Conservation (phyloP, 2,888 invertebrate genomes). For the Molorchus minor region DNA sequence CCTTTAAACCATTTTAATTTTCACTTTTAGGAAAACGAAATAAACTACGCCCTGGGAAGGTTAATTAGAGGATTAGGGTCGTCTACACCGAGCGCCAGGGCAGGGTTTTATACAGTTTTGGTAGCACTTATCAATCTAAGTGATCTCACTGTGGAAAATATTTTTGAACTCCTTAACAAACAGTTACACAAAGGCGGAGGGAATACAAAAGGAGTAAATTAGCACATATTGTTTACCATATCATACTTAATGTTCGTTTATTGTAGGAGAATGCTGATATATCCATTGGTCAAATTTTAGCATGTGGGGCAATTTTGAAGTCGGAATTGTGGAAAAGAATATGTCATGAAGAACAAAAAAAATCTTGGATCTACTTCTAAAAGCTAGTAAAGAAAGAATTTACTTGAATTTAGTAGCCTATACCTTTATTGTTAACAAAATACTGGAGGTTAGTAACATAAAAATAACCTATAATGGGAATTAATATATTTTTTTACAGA, state of each 20-base stretch:
- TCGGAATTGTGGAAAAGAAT: constrained; percentile 68
- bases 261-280: constrained; percentile 79
- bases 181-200: constrained; percentile 71
- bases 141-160: constrained; percentile 64
- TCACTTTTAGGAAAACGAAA: constrained; percentile 68
- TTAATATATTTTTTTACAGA: constrained; percentile 34
- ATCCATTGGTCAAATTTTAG: constrained; percentile 74
- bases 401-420: constrained; percentile 71
- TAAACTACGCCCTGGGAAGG: constrained; percentile 73
- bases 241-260: constrained; percentile 30
- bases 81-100: constrained; percentile 69
- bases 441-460: constrained; percentile 63
- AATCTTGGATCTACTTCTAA: constrained; percentile 62
- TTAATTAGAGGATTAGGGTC: constrained; percentile 78
- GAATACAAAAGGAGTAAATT: constrained; percentile 72
- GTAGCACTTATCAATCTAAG: constrained; percentile 69
- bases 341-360: constrained; percentile 64
- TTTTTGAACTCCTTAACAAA: constrained; percentile 70
- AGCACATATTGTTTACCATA: constrained; percentile 25
- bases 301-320: constrained; percentile 75
- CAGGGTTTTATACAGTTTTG: constrained; percentile 75
- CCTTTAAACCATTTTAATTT: not conserved
- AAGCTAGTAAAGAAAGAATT: constrained; percentile 69
- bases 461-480: not conserved
- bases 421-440: constrained; percentile 70